Percentiles rank a stretch among this genome's conserved stretches.
phyloP scores from a whole-genome alignment of 2,797 vertebrate genomes.

The Ibycter americanus region DNA sequence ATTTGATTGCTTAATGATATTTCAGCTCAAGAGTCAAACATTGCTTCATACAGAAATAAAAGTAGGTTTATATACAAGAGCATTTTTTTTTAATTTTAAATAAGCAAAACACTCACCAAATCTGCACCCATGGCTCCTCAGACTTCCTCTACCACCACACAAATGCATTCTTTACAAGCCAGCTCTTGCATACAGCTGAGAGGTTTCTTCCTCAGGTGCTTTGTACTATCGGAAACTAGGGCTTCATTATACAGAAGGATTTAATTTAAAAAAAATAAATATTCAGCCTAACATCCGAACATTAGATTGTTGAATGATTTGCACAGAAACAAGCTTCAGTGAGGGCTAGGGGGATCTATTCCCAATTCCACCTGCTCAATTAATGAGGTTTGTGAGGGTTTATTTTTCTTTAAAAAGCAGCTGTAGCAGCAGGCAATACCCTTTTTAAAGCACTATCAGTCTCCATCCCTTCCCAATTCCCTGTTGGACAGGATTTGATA shows the following conservation, averaged over 20 bases:
- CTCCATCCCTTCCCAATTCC: background rate
- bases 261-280: background rate
- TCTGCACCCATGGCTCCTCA: background rate
- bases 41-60: constrained; percentile 8
- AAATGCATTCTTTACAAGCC: background rate
- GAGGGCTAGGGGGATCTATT: background rate
- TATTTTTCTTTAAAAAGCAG: background rate
- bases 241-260: background rate
- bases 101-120: constrained; percentile 1
- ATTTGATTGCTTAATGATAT: constrained; percentile 30
- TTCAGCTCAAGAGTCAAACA: constrained; percentile 27
- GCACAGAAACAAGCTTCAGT: background rate
- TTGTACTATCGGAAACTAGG: background rate
- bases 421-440: background rate
- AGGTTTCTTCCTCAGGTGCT: background rate
- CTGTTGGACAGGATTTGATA: background rate
- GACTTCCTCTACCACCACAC: background rate
- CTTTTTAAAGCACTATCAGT: background rate
- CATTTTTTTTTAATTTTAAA: background rate
- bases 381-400: background rate
- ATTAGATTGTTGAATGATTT: background rate
- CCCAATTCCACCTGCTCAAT: background rate
- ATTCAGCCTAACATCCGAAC: background rate
- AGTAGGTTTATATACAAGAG: background rate
- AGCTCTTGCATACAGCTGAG: background rate